Evolutionary conservation across 1,140 invertebrate genomes (phyloP).

Genomic region (Hyphantria cunea): DNA sequence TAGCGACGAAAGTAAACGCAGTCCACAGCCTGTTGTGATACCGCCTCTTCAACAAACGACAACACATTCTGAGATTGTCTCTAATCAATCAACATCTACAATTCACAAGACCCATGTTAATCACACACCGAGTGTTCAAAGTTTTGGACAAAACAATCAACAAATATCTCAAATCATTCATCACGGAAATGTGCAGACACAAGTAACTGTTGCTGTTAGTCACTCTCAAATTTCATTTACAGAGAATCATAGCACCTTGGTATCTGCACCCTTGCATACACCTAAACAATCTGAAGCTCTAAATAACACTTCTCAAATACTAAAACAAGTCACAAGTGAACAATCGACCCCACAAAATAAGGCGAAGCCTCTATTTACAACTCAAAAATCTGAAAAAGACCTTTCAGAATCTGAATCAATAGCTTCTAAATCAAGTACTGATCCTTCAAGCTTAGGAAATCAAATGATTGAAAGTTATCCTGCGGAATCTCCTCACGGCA

Average conservation of each 20-base stretch:
- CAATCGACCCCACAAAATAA: slow-evolving; percentile 39
- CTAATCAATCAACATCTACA: slow-evolving; percentile 43
- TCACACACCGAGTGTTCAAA: slow-evolving; percentile 42
- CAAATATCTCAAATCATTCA: slow-evolving; percentile 46
- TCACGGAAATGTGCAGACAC: slow-evolving; percentile 43
- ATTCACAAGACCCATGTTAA: slow-evolving; percentile 47
- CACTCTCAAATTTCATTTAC: slow-evolving; percentile 47
- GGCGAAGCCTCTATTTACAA: slow-evolving; percentile 48
- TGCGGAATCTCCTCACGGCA: slow-evolving; percentile 52
- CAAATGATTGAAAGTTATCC: slow-evolving; percentile 50
- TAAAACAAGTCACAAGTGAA: slow-evolving; percentile 50
- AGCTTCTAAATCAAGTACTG: slow-evolving; percentile 60
- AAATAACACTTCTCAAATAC: slow-evolving; percentile 34
- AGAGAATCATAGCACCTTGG: slow-evolving; percentile 45
- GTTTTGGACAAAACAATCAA: slow-evolving; percentile 46
- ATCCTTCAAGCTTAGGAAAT: slow-evolving; percentile 44
- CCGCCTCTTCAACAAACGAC: slow-evolving; percentile 44
- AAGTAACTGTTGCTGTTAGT: slow-evolving; percentile 45
- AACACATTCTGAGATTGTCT: slow-evolving; percentile 34
- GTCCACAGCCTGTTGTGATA: slow-evolving; percentile 30
- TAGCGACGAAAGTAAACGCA: slow-evolving; percentile 31
- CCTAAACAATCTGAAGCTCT: slow-evolving; percentile 46
- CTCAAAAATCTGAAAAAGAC: slow-evolving; percentile 66
- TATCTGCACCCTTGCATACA: slow-evolving; percentile 38
- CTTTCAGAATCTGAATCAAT: slow-evolving; percentile 66